These are phyloP conservation scores for Porites cylindrica DNA, from an alignment of 92 coral and sea anemone genomes.

Conservation along the genomic window DNA sequence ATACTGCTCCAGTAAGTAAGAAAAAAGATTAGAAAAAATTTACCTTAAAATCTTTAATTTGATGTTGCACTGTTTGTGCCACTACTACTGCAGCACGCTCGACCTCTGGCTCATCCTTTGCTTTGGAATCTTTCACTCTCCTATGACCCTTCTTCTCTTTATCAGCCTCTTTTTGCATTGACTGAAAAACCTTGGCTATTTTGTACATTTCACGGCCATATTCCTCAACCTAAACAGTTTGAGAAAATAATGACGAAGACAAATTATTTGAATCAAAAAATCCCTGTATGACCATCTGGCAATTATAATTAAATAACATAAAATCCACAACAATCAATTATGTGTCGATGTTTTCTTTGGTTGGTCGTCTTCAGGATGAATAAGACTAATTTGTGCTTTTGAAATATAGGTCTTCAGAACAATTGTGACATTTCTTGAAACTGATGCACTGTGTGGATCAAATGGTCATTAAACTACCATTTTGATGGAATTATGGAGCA, in stretches of 20 bases:
- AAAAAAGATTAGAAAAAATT: not conserved
- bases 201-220: constrained; percentile 99
- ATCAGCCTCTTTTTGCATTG: constrained; percentile 91
- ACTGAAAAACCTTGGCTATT: constrained; percentile 85
- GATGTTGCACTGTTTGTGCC: constrained; percentile 86
- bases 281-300: not conserved
- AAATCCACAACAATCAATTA: too few relatives aligned
- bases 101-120: constrained; percentile 79
- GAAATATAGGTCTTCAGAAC: too few relatives aligned
- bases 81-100: constrained; percentile 89
- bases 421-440: too few relatives aligned
- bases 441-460: too few relatives aligned
- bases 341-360: too few relatives aligned
- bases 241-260: not conserved
- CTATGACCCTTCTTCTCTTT: constrained; percentile 92
- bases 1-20: not conserved
- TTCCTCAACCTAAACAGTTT: constrained; percentile 86
- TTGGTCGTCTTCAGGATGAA: too few relatives aligned
- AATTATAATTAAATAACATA: too few relatives aligned
- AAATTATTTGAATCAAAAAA: not conserved
- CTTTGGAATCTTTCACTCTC: constrained; percentile 80
- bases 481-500: too few relatives aligned
- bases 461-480: too few relatives aligned
- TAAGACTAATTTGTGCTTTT: too few relatives aligned
- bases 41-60: constrained; percentile 96